phyloP scores from a whole-genome alignment of 2,113 vertebrate species.

The Ginglymostoma cirratum region DNA sequence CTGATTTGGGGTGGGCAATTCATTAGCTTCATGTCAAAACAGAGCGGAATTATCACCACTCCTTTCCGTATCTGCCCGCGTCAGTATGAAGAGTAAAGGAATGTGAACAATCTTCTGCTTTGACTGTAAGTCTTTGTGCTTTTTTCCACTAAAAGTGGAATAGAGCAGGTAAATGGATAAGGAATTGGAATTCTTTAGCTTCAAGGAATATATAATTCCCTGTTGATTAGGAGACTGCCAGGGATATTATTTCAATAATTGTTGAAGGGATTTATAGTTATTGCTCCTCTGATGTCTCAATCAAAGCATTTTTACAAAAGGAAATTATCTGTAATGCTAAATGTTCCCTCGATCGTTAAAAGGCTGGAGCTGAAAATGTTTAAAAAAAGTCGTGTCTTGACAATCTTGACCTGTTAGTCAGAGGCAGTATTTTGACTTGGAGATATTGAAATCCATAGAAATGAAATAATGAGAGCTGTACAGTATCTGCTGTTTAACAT shows the following conservation, averaged over 20 bases:
- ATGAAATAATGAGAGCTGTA: background rate
- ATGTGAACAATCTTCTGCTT: background rate
- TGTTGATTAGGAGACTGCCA: background rate
- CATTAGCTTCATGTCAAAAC: background rate
- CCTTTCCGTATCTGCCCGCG: background rate
- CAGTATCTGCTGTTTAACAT: background rate
- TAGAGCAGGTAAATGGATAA: background rate
- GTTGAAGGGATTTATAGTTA: background rate
- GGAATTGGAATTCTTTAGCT: background rate
- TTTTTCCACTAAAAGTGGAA: background rate
- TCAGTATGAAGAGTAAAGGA: background rate
- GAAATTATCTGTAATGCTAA: background rate
- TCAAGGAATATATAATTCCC: background rate
- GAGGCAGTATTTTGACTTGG: background rate
- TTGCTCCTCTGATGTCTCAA: background rate
- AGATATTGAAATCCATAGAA: background rate
- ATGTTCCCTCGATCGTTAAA: background rate
- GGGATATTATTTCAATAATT: background rate
- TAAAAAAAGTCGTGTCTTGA: background rate
- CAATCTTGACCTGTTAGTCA: background rate
- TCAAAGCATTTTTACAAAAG: background rate
- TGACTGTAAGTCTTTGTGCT: background rate
- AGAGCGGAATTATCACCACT: background rate
- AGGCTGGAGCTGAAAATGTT: background rate
- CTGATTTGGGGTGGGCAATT: background rate